Percentiles rank a stretch among this genome's conserved stretches.
These are phyloP conservation scores for Agrilus cyanescens DNA, from an alignment of 2,888 invertebrate species.

Conservation along the genomic window DNA sequence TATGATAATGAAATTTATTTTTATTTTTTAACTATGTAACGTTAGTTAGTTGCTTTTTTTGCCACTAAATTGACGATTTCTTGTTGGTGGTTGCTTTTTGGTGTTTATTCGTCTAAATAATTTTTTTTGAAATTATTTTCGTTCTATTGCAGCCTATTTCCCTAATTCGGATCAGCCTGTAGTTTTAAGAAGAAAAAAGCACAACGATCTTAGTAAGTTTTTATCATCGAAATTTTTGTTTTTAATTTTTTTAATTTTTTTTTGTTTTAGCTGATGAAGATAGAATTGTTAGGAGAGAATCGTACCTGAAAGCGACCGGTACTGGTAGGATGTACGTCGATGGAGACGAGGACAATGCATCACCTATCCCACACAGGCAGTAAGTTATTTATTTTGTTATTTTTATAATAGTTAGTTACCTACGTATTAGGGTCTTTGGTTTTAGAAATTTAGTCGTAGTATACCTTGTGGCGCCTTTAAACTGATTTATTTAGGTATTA, in stretches of 20 bases:
- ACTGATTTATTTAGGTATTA: neutral
- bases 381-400: conserved; percentile 33
- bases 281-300: conserved; percentile 75
- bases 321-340: conserved; percentile 60
- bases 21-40: neutral
- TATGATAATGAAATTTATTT: too few relatives aligned
- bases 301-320: conserved; percentile 90
- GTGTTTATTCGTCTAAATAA: too few relatives aligned
- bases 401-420: too few relatives aligned
- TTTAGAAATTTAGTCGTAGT: neutral
- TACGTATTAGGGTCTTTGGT: neutral
- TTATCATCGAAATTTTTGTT: neutral
- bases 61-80: neutral
- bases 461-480: neutral
- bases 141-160: too few relatives aligned
- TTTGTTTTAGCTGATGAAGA: conserved; percentile 62
- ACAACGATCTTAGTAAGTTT: too few relatives aligned
- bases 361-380: conserved; percentile 50
- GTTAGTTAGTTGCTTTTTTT: neutral
- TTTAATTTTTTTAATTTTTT: conserved; percentile 5
- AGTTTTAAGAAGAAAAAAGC: too few relatives aligned
- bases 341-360: conserved; percentile 48
- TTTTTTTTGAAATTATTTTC: too few relatives aligned
- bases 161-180: too few relatives aligned
- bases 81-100: too few relatives aligned